Evolutionary conservation across 2,113 vertebrate genomes (phyloP), one percentile per base, ranked within the genome.

Genomic region (Osmerus mordax): DNA sequence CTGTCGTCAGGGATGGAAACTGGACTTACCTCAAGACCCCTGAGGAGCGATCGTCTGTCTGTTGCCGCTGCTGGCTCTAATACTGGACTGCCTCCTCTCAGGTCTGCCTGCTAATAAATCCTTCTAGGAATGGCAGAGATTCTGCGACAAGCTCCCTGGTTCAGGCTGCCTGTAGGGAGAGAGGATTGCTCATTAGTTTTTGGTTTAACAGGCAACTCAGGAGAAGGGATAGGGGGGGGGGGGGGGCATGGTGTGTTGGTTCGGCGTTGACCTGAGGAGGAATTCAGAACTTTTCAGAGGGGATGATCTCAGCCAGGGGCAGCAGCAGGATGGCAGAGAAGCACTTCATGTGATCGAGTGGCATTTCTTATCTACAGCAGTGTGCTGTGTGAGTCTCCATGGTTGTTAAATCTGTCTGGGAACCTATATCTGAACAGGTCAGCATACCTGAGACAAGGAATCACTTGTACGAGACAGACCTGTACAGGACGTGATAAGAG

Each of bases 51-150:
- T 87, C 78, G 61, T 76, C 72, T 73, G 74, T 81, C 75, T 72
- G 41, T 5, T 76, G 71, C 78, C 83, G 78, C 81, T 78, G 74
- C 80, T 66, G 63, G 32, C 73, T 84, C 75, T 89, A 84, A 86
- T 86, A 78, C 85, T 80, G 63, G 68, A 82, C 83, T 75, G 81
- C 79, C 71, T 78, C 81, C 84, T 85, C 75, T 73, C 67, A 81
- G 76, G 60, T 86, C 72, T 77, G 78, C 64, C 78, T 84, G 80
- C 84, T 84, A 80, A 90, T 88, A 86, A 83, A 87, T 83, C 84
- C 81, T 83, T 75, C 64, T 64, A 81, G 79, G 83, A 86, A 90
- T 88, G 85, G 73, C 76, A 76, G 62, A 65, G 80, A 86, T 79
- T 82, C 70, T 65, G 66, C 23, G 71, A 73, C 73, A 83, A 86